Evolutionary conservation across 2,113 vertebrate species (phyloP).

Genomic region (Trichechus manatus): DNA sequence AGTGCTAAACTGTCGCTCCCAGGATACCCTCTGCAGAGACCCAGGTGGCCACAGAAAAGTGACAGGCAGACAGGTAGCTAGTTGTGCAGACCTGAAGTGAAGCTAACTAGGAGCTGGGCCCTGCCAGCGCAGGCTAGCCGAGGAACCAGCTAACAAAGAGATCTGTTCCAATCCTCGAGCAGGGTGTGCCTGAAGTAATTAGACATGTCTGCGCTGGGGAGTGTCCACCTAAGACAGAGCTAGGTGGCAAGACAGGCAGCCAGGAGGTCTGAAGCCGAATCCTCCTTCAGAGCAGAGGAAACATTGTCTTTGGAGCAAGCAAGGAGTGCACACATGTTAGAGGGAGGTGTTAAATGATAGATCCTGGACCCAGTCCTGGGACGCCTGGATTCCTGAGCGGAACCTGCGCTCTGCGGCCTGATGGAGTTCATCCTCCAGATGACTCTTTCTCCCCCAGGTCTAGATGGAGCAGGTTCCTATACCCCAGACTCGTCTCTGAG

Average conservation of each 20-base stretch:
- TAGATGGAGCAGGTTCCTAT: too few species aligned
- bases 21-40: not conserved
- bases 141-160: not conserved
- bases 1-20: slow-evolving; percentile 58
- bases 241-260: not conserved
- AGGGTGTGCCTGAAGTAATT: not conserved
- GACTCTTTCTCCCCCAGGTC: not conserved
- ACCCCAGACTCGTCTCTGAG: not conserved
- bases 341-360: not conserved
- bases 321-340: not conserved
- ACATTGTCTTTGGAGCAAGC: not conserved
- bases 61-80: slow-evolving; percentile 55
- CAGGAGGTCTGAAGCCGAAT: not conserved
- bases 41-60: not conserved
- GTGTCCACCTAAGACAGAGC: not conserved
- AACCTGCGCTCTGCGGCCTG: not conserved
- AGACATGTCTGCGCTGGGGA: not conserved
- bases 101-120: slow-evolving; percentile 44
- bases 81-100: slow-evolving; percentile 3
- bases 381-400: not conserved
- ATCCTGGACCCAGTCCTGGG: not conserved
- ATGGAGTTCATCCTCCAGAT: not conserved
- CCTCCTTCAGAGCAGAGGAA: not conserved
- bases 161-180: not conserved
- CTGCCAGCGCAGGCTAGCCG: not conserved